Base-by-base conservation (phyloP, 1,140 invertebrate genomes). In the Drosophila orosa region DNA sequence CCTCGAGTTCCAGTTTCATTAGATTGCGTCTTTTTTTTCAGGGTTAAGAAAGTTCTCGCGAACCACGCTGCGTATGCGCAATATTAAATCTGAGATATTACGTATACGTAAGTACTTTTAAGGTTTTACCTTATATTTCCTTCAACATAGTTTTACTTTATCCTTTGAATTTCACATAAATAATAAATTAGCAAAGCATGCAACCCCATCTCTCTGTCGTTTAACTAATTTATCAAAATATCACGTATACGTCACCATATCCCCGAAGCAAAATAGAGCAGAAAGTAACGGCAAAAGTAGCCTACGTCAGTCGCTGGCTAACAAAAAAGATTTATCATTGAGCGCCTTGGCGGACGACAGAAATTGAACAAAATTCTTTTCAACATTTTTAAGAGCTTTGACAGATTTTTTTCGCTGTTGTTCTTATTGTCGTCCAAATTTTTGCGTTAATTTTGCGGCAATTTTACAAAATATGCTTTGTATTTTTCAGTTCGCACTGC, bases 381-480 rank as follows among this genome's bases (percentile, higher is more conserved):
- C 31, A 52, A 65, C 71, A 75, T 66, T 75, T 75, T 62, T 27
- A 29, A 59, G 42, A 45, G 45, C 45, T 62, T 17, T 79, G 39
- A 60, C 61, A 76, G 62, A 25, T 55, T 42, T 62, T 50, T 55
- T 37, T 40, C 31, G 40, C 15, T 40, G 17, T 47, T 47, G 37
- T 35, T 19, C 19, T 25, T 9, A 19, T 25, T 24, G 24, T n/a
- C 15, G 13, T 15, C 39, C 19, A 33, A 52, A 76, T 58, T 67
- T 80, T 78, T 54, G 65, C 63, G 65, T 87, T 87, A 87, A 86
- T 87, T 86, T 72, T 44, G 79, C 83, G 69, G 39, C 82, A 78
- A 87, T 86, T 86, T 85, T 71, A 69, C 78, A 71, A 86, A 85
- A 85, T 82, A 82, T 78, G 68, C 65, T 77, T 76, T 75, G 60